These are phyloP conservation scores for Pelecanoides urinatrix DNA, from an alignment of 2,113 vertebrate genomes.

Conservation along the genomic window DNA sequence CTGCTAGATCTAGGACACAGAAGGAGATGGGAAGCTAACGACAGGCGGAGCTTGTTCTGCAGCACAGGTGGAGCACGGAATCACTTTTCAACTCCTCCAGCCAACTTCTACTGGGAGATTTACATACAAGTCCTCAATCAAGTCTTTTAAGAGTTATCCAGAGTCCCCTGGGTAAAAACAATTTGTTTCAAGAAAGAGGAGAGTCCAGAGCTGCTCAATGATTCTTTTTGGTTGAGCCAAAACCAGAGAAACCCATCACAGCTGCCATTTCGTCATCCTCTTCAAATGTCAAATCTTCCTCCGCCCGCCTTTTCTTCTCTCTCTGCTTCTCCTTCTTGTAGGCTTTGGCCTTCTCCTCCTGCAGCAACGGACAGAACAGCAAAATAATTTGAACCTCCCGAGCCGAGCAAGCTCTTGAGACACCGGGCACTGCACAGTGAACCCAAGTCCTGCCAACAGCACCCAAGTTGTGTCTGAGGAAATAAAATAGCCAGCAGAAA, in stretches of 20 bases:
- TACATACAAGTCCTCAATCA: constrained; percentile 41
- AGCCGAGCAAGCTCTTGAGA: neutral
- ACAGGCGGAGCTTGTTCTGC: constrained; percentile 27
- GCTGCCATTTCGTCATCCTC: constrained; percentile 98
- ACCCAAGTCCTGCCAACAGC: neutral
- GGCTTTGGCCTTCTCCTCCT: constrained; percentile 98
- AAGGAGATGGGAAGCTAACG: constrained; percentile 39
- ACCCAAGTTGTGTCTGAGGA: neutral
- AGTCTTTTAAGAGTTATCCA: constrained; percentile 55
- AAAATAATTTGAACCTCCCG: neutral
- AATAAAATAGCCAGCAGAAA: neutral
- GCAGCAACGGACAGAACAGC: constrained; percentile 5
- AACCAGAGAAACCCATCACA: constrained; percentile 98
- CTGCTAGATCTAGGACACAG: constrained; percentile 21
- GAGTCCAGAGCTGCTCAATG: constrained; percentile 80
- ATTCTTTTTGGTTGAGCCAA: constrained; percentile 92
- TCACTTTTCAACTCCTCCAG: constrained; percentile 22
- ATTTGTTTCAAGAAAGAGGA: constrained; percentile 18
- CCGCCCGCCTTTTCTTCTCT: constrained; percentile 91
- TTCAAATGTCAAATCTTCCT: constrained; percentile 92
- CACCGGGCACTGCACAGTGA: neutral
- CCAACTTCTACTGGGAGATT: constrained; percentile 34
- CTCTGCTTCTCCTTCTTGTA: constrained; percentile 98
- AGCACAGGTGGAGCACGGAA: constrained; percentile 38
- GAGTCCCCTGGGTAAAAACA: constrained; percentile 61